These are phyloP conservation scores for Plecotus auritus DNA, from an alignment of 2,113 vertebrate species.

Conservation along the genomic window DNA sequence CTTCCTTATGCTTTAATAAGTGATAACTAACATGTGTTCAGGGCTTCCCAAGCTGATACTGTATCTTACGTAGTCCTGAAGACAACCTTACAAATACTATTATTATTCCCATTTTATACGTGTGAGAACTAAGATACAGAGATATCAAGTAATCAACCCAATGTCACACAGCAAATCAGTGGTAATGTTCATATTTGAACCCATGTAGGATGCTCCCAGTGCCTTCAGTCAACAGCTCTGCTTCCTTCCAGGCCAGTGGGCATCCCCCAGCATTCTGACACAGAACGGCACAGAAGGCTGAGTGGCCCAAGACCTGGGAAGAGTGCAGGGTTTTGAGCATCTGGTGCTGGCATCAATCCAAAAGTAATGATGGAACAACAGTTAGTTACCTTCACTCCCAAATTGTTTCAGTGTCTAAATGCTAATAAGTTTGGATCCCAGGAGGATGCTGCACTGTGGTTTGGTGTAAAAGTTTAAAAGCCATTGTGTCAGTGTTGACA, in stretches of 20 bases:
- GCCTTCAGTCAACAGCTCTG: background rate
- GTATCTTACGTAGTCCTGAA: background rate
- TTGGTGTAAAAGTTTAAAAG: background rate
- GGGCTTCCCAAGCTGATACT: background rate
- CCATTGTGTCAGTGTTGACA: background rate
- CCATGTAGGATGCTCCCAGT: background rate
- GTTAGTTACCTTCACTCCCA: background rate
- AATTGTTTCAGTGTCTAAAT: background rate
- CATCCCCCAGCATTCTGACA: background rate
- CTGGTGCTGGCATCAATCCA: background rate
- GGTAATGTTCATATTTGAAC: background rate
- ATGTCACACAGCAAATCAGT: background rate
- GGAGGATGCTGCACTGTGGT: background rate
- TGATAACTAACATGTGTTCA: background rate
- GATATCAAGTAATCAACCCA: background rate
- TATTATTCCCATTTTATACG: background rate
- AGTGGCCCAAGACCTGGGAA: background rate
- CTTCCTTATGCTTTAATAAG: conserved; percentile 6
- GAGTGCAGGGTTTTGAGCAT: background rate
- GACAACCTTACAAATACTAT: background rate
- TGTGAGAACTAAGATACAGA: background rate
- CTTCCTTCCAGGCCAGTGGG: background rate
- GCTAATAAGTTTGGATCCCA: background rate
- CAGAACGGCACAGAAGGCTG: background rate
- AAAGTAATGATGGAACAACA: conserved; percentile 17